phyloP scores from a whole-genome alignment of 2,888 invertebrate species.

The Fissipunctia ypsillon region DNA sequence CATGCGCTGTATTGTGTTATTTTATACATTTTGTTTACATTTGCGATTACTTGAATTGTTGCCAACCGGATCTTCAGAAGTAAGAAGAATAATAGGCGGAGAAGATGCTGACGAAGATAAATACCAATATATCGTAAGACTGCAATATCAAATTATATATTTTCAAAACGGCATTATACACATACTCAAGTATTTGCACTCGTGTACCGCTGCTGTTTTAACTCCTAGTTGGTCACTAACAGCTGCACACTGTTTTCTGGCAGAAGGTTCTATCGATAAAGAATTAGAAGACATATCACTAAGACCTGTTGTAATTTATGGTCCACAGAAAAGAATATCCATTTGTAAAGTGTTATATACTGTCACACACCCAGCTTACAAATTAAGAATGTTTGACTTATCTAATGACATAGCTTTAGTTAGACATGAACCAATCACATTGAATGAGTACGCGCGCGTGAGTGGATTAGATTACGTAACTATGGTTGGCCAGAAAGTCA shows the following conservation, averaged over 20 bases:
- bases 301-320: constrained; percentile 1
- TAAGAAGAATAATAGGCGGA: constrained; percentile 36
- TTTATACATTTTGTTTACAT: constrained; percentile 5
- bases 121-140: constrained; percentile 35
- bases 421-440: constrained; percentile 22
- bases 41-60: not conserved
- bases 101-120: constrained; percentile 24
- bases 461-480: constrained; percentile 35
- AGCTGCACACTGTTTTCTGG: constrained; percentile 23
- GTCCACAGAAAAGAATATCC: not conserved
- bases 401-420: constrained; percentile 39
- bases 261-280: fast-evolving
- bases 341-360: not conserved
- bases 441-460: constrained; percentile 33
- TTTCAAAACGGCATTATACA: fast-evolving
- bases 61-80: no score
- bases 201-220: constrained; percentile 28
- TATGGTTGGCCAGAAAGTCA: constrained; percentile 37
- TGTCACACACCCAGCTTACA: constrained; percentile 23
- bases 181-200: not conserved
- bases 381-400: fast-evolving
- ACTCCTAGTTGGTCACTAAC: constrained; percentile 39
- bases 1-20: constrained; percentile 31
- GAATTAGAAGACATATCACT: fast-evolving
- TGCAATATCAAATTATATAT: not conserved